Evolutionary conservation across 2,888 invertebrate genomes (phyloP), one percentile per base, ranked within the genome.

Genomic region (Drosophila buzzatii): DNA sequence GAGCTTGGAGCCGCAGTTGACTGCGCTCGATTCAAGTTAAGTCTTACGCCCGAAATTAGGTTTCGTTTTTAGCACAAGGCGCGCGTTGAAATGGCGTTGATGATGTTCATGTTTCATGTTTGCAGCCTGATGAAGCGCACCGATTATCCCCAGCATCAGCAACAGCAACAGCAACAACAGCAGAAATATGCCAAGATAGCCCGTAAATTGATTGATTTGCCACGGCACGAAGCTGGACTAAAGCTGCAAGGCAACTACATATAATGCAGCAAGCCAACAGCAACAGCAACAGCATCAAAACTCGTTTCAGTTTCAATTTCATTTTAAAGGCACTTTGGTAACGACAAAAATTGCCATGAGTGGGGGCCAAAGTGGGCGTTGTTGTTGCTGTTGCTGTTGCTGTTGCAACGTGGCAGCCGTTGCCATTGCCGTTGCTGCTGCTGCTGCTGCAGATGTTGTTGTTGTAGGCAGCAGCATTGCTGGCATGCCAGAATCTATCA

Each of bases 121-220:
- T 88, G 77, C 85, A 75, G 89, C 86, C 81, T 83, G 81, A 87
- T 90, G 87, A 89, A 82, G 85, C 85, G 83, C 86, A 86, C 76
- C 89, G 91, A 85, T 90, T 91, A 90, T 90, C 90, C 90, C 68
- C 84, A 70, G 60, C 58, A 82, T 71, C 73, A 68, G 39, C 73
- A 76, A 51, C 73, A 70, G 12, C 71, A 63, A 57, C 68, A 71
- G 18, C 60, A 59, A n/a, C 62, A 60, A 42, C 59, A 60, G 47
- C 60, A 82, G 60, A 86, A 86, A 83, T 86, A 86, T 86, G 81
- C 81, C 84, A 76, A 69, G 61, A 60, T 61, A 71, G 73, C 62
- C 69, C 66, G 78, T 79, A 87, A 91, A 90, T 90, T 90, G 90
- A 91, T 91, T 91, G 91, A 90, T 90, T 90, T 88, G 91, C 89